A percentile compares a stretch with the other conserved stretches of the same genome.
phyloP scores from a whole-genome alignment of 35 echinoderm and acorn worm genomes.

The Acanthaster planci region DNA sequence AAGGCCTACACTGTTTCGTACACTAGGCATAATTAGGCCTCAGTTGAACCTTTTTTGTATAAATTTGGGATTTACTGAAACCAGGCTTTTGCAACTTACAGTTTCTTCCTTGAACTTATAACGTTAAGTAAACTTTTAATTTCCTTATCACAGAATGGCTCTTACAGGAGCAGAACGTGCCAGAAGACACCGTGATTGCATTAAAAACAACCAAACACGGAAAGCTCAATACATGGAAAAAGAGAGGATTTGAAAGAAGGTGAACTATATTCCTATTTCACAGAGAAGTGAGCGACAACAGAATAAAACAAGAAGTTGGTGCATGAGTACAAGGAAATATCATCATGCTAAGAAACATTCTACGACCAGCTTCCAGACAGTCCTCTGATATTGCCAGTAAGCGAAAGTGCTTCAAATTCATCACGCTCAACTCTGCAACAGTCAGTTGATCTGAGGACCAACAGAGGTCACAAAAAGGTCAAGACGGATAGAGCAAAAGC shows the following conservation, averaged over 20 bases:
- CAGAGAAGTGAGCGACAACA: conserved; percentile 9
- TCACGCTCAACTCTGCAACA: not conserved
- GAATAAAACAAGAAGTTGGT: not conserved
- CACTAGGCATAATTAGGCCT: too few relatives aligned
- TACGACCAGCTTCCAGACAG: not conserved
- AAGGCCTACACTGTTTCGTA: too few relatives aligned
- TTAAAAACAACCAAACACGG: conserved; percentile 2
- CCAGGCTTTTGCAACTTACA: too few relatives aligned
- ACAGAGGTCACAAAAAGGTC: conserved; percentile 2
- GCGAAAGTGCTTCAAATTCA: too few relatives aligned
- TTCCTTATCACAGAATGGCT: conserved; percentile 14
- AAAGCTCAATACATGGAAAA: conserved; percentile 20
- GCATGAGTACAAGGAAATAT: too few relatives aligned
- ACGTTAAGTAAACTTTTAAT: not conserved
- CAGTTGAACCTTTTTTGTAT: too few relatives aligned
- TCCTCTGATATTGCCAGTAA: not conserved
- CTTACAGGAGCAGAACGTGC: conserved; percentile 28
- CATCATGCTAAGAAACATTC: not conserved
- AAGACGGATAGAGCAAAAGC: not conserved
- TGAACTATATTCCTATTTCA: not conserved
- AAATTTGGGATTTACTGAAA: too few relatives aligned
- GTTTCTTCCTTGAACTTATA: too few relatives aligned
- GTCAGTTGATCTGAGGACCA: not conserved
- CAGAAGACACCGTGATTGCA: not conserved
- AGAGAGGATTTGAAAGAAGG: conserved; percentile 13